phyloP scores from a whole-genome alignment of 1,140 invertebrate genomes.

The Diploscapter pachys region DNA sequence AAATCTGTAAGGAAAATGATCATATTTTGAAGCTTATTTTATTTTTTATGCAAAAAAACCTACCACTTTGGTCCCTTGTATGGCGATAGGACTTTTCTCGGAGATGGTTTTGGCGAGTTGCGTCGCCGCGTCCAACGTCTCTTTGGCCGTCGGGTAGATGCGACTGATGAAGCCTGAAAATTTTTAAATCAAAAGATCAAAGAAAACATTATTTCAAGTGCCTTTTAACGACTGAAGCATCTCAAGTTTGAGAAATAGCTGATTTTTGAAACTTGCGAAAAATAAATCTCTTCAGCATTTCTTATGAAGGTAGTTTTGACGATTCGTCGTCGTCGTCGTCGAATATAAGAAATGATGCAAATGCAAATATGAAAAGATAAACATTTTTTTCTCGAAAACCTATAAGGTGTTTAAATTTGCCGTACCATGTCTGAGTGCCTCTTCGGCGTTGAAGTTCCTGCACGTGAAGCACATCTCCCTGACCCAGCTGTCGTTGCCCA shows the following conservation, averaged over 20 bases:
- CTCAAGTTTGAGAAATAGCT: background rate
- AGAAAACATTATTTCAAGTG: background rate
- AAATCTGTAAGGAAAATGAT: background rate
- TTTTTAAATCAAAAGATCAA: background rate
- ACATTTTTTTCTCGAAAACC: background rate
- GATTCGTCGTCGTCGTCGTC: background rate
- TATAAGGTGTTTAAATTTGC: constrained; percentile 54
- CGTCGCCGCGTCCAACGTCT: constrained; percentile 71
- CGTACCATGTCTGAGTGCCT: constrained; percentile 75
- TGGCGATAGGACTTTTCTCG: constrained; percentile 85
- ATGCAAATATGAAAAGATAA: background rate
- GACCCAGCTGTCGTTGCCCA: constrained; percentile 80
- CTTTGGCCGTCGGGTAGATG: constrained; percentile 49
- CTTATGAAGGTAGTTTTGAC: background rate
- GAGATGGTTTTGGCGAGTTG: constrained; percentile 77
- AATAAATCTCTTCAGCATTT: too few relatives aligned
- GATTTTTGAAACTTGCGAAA: background rate
- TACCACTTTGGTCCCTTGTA: constrained; percentile 79
- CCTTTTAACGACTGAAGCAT: background rate
- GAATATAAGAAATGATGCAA: background rate
- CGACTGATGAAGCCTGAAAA: constrained; percentile 33
- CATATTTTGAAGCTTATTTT: too few relatives aligned
- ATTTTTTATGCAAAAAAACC: constrained; percentile 2
- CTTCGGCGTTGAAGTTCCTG: constrained; percentile 74
- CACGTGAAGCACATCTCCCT: constrained; percentile 83